These are phyloP conservation scores for Tetramorium parvispinum DNA, from an alignment of 1,140 invertebrate species.

Conservation along the genomic window DNA sequence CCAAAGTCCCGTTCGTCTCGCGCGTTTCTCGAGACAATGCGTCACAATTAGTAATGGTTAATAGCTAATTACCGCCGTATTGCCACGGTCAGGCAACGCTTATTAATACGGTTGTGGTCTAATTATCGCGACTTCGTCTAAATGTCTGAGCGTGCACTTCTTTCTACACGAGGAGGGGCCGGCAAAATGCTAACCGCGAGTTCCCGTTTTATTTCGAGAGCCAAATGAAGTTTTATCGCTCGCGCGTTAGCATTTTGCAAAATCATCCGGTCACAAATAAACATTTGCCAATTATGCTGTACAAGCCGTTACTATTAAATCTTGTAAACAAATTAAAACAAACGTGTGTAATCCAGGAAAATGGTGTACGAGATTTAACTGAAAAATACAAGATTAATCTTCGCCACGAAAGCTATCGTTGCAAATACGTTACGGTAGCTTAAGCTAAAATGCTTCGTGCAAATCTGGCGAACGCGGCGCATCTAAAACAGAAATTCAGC, in stretches of 20 bases:
- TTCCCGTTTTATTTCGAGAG: conserved; percentile 30
- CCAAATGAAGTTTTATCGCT: not conserved
- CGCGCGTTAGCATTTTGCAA: not conserved
- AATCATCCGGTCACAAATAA: not conserved
- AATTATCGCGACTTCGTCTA: conserved; percentile 74
- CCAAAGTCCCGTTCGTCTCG: conserved; percentile 38
- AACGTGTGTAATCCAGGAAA: not conserved
- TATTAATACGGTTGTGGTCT: conserved; percentile 82
- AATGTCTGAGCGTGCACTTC: conserved; percentile 3
- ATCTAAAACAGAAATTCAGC: not conserved
- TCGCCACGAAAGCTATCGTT: not conserved
- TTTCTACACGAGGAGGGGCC: not conserved
- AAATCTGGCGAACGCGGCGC: not conserved
- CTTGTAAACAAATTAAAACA: not conserved
- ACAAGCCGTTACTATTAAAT: not conserved
- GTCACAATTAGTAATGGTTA: conserved; percentile 68
- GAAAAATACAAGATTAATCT: not conserved
- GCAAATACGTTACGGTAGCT: not conserved
- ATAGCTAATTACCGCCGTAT: conserved; percentile 77
- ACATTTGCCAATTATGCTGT: not conserved
- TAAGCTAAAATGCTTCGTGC: not conserved
- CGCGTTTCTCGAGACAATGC: conserved; percentile 39
- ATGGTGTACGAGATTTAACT: not conserved
- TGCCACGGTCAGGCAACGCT: conserved; percentile 76
- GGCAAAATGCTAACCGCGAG: not conserved